A percentile compares a stretch with the other conserved stretches of the same genome.
Conservation (phyloP, 2,888 invertebrate species). For the Pristionchus fissidentatus region DNA sequence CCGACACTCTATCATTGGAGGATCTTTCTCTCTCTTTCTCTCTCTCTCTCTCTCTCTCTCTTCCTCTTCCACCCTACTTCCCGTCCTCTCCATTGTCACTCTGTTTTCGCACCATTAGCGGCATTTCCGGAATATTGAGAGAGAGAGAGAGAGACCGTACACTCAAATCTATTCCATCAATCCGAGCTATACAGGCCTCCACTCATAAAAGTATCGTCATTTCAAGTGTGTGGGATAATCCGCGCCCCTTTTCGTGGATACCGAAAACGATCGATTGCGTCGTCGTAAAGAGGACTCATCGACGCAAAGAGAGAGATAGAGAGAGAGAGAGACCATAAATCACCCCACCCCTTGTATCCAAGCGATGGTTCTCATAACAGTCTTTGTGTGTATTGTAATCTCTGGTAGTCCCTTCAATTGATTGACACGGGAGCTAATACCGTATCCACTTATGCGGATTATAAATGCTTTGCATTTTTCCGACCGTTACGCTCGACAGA, state of each 20-base stretch:
- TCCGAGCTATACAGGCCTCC: too few relatives aligned
- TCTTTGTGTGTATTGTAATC: not conserved
- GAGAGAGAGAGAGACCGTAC: too few relatives aligned
- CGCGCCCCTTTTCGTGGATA: not conserved
- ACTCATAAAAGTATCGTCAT: too few relatives aligned
- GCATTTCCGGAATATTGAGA: not conserved
- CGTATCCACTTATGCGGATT: too few relatives aligned
- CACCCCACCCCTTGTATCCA: not conserved
- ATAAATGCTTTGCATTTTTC: too few relatives aligned
- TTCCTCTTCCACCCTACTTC: slow-evolving; percentile 9
- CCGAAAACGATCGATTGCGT: not conserved
- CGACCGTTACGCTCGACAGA: too few relatives aligned
- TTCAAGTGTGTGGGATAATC: slow-evolving; percentile 20
- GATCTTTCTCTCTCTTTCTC: not conserved
- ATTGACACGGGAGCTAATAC: too few relatives aligned
- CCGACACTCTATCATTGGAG: not conserved
- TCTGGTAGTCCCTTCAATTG: too few relatives aligned
- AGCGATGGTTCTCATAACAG: not conserved
- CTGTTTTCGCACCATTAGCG: slow-evolving; percentile 12
- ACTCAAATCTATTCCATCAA: too few relatives aligned
- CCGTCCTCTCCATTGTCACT: not conserved
- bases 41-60: not conserved
- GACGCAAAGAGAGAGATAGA: not conserved
- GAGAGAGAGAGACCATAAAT: not conserved
- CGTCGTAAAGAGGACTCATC: not conserved